phyloP scores from a whole-genome alignment of 2,113 vertebrate genomes.

The Otus sunia region DNA sequence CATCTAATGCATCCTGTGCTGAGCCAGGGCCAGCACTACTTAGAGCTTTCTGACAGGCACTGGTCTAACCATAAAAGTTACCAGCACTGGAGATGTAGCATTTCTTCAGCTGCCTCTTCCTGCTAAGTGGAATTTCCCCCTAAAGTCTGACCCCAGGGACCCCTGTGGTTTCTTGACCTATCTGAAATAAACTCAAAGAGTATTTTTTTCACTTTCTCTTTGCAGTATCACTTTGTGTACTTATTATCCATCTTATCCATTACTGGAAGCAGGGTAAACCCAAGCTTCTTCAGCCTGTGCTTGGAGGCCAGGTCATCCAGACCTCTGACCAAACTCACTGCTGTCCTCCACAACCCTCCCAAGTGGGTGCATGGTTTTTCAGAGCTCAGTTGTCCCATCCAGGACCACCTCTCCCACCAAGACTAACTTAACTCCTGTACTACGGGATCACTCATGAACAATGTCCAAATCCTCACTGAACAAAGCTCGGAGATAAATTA shows the following conservation, averaged over 20 bases:
- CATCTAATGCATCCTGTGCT: not conserved
- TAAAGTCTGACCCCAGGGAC: not conserved
- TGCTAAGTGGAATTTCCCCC: not conserved
- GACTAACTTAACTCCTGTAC: not conserved
- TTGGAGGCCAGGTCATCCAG: not conserved
- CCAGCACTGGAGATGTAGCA: not conserved
- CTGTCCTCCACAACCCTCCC: not conserved
- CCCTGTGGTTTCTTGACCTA: not conserved
- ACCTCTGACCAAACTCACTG: not conserved
- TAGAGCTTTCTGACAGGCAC: not conserved
- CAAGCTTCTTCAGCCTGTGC: not conserved
- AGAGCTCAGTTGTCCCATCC: not conserved
- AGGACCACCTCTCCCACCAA: not conserved
- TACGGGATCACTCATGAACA: not conserved
- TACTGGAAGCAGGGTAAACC: not conserved
- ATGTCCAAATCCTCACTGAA: not conserved
- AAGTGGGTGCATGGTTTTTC: not conserved
- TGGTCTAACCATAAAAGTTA: not conserved
- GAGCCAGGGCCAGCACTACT: not conserved
- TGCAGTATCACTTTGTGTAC: not conserved
- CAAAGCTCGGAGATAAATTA: not conserved
- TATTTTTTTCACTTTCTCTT: slow-evolving; percentile 43
- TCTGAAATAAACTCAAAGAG: not conserved
- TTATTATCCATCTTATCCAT: not conserved
- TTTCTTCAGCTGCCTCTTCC: not conserved